phyloP scores from a whole-genome alignment of 2,888 invertebrate genomes.

The Crematogaster levior region DNA sequence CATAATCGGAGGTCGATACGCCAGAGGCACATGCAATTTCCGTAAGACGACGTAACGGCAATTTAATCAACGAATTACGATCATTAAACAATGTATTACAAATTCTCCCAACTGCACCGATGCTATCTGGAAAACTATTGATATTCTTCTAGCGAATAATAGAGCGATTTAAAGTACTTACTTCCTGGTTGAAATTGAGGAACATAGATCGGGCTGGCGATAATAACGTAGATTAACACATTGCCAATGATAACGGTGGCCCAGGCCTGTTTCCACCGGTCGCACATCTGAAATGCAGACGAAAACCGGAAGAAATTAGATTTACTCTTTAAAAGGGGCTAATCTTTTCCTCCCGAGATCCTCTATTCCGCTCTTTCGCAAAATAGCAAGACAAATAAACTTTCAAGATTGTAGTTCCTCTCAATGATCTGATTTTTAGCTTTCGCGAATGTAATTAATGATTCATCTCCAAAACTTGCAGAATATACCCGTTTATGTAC shows the following conservation, averaged over 20 bases:
- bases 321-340: not conserved
- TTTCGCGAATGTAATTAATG: not conserved
- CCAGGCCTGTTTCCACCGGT: constrained; percentile 73
- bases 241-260: constrained; percentile 74
- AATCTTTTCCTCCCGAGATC: too few relatives aligned
- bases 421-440: not conserved
- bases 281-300: constrained; percentile 79
- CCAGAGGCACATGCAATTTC: constrained; percentile 29
- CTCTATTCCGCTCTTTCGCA: not conserved
- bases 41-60: constrained; percentile 46
- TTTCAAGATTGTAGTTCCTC: not conserved
- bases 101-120: not conserved
- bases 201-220: constrained; percentile 79
- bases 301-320: constrained; percentile 8
- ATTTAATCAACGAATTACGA: constrained; percentile 41
- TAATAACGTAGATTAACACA: constrained; percentile 71
- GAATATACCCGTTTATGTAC: not conserved
- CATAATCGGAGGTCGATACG: constrained; percentile 29
- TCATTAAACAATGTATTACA: constrained; percentile 9
- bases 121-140: constrained; percentile 33
- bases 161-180: constrained; percentile 70
- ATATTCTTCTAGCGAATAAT: constrained; percentile 42
- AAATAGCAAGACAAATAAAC: not conserved
- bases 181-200: constrained; percentile 83
- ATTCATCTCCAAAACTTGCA: not conserved